Evolutionary conservation across 2,113 vertebrate genomes (phyloP).

Genomic region (Petaurus breviceps): DNA sequence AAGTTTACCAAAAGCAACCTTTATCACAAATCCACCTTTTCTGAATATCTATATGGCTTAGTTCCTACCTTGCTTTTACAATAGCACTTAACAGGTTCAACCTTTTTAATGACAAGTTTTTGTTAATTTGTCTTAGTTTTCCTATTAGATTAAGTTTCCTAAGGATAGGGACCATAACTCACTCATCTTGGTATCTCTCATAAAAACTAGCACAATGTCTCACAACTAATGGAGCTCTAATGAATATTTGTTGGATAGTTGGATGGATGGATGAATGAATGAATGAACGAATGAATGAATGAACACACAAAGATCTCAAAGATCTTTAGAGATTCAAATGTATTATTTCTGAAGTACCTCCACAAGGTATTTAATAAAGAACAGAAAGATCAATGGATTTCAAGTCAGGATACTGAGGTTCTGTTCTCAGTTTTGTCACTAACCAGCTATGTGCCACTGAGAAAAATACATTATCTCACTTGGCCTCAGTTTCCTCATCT

Average conservation of each 20-base stretch:
- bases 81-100: neutral
- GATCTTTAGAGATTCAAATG: neutral
- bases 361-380: too few relatives aligned
- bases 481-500: neutral
- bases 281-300: neutral
- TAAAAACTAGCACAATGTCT: neutral
- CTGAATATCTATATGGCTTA: neutral
- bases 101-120: neutral
- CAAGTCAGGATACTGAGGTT: neutral
- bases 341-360: neutral
- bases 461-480: neutral
- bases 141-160: neutral
- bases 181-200: neutral
- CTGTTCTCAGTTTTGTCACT: neutral
- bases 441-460: neutral
- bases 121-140: neutral
- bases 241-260: neutral
- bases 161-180: neutral
- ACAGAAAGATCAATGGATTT: rapidly evolving
- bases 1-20: neutral
- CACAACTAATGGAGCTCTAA: neutral
- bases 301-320: neutral
- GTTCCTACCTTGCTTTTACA: neutral
- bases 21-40: neutral
- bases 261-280: neutral